Evolutionary conservation across 2,888 invertebrate species (phyloP).

Genomic region (Lasioglossum morio): DNA sequence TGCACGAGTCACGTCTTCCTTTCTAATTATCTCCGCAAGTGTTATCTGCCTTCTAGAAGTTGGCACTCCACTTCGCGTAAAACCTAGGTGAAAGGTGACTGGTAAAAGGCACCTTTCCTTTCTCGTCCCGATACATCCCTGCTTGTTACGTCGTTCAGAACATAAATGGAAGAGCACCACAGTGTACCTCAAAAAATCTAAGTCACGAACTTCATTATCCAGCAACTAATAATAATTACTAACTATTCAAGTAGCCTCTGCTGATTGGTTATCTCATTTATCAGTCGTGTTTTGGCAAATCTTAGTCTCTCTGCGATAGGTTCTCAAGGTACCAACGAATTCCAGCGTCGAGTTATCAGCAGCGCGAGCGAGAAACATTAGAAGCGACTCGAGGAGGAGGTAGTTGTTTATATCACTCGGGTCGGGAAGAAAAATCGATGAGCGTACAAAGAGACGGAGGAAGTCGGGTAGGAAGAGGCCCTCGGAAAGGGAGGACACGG

Average conservation of each 20-base stretch:
- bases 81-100: not conserved
- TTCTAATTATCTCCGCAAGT: conserved; percentile 22
- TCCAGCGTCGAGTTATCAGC: conserved; percentile 3
- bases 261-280: not conserved
- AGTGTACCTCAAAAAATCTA: not conserved
- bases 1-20: not conserved
- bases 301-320: not conserved
- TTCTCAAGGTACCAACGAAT: not conserved
- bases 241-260: not conserved
- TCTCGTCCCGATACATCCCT: not conserved
- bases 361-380: not conserved
- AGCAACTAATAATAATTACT: too few relatives aligned
- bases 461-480: conserved; percentile 11
- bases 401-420: conserved; percentile 16
- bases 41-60: not conserved
- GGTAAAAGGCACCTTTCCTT: not conserved
- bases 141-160: not conserved
- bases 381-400: not conserved
- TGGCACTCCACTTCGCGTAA: conserved; percentile 4
- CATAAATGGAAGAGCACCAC: not conserved
- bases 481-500: conserved; percentile 14
- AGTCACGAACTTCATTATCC: not conserved
- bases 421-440: conserved; percentile 2
- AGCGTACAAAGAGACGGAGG: conserved; percentile 6
- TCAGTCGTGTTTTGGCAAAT: not conserved